Base-by-base conservation (phyloP, 2,888 invertebrate species). In the Hypomecis atomaria region DNA sequence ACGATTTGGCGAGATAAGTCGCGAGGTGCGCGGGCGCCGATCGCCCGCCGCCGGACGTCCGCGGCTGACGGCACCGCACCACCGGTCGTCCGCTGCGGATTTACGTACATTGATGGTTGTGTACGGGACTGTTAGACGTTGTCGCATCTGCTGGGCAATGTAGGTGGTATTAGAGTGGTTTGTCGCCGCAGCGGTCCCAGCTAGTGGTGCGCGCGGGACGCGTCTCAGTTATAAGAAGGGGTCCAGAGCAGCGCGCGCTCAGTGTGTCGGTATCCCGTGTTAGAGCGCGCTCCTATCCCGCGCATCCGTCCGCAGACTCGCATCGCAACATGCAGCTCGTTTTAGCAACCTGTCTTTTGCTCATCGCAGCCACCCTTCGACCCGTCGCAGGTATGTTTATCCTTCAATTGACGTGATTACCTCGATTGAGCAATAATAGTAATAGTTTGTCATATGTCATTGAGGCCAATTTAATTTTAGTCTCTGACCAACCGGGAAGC, bases 181-280 rank as follows among this genome's bases (percentile, higher is more conserved):
- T 63, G 62, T 69, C 84, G 85, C 70, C 66, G 78, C 76, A 78
- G 79, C 78, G 81, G 82, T 78, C 80, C 81, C 74, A 76, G 81
- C 77, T 78, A 73, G 83, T 87, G 85, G 86, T 82, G 82, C 78
- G 86, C 85, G 88, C 88, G 90, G 92, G 91, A 90, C 86, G 87
- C 88, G 85, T 84, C 87, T 85, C 85, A 82, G 86, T 89, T 91
- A 91, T 89, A 92, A 91, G 90, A 87, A 87, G 90, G 89, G 89
- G 89, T 88, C 88, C 92, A 84, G 90, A 83, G 82, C 82, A 84
- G 83, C 92, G 89, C 90, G 91, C 90, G 90, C 83, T 90, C 92
- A 92, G 92, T 92, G 89, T 89, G 87, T 89, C 90, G 86, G 89
- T 89, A 86, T 91, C 92, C 90, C 87, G 90, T 89, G 90, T 88